These are phyloP conservation scores for Mustela nigripes DNA, from an alignment of 2,113 vertebrate genomes.

Conservation along the genomic window DNA sequence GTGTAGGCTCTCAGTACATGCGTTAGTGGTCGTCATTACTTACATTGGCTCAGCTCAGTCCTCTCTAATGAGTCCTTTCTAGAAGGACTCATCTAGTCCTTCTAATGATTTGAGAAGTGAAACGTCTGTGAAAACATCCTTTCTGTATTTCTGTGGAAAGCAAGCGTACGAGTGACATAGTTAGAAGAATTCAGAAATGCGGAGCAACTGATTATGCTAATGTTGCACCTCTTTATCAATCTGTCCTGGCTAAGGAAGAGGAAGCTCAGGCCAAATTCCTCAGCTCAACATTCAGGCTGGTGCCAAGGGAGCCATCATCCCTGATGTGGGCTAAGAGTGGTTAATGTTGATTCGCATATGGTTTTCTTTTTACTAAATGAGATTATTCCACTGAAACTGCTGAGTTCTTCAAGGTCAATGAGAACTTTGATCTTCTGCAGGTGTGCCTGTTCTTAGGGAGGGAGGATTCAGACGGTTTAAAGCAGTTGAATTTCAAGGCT, in stretches of 20 bases:
- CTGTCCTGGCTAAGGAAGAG: slow-evolving; percentile 64
- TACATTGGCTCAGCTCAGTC: neutral
- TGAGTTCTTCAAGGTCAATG: slow-evolving; percentile 85
- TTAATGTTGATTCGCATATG: slow-evolving; percentile 77
- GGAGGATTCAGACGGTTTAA: neutral
- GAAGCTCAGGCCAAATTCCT: slow-evolving; percentile 77
- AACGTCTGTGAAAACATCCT: neutral
- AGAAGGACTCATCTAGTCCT: too few relatives aligned
- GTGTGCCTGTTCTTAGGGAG: slow-evolving; percentile 74
- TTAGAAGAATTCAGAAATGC: slow-evolving; percentile 57
- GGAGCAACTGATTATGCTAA: slow-evolving; percentile 63
- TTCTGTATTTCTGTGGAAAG: slow-evolving; percentile 42
- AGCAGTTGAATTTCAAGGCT: neutral
- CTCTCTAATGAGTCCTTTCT: neutral
- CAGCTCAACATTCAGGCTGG: slow-evolving; percentile 62
- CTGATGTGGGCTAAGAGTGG: slow-evolving; percentile 75
- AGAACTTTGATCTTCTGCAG: slow-evolving; percentile 82
- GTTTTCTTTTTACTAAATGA: slow-evolving; percentile 84
- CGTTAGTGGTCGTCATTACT: neutral
- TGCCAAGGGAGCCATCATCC: slow-evolving; percentile 76
- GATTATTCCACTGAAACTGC: slow-evolving; percentile 80
- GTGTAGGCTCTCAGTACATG: neutral
- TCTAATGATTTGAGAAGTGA: neutral
- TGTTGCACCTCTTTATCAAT: slow-evolving; percentile 74
- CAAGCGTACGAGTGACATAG: slow-evolving; percentile 34